Evolutionary conservation across 1,140 invertebrate genomes (phyloP), one percentile per base, ranked within the genome.

Genomic region (Heliconius hewitsoni): DNA sequence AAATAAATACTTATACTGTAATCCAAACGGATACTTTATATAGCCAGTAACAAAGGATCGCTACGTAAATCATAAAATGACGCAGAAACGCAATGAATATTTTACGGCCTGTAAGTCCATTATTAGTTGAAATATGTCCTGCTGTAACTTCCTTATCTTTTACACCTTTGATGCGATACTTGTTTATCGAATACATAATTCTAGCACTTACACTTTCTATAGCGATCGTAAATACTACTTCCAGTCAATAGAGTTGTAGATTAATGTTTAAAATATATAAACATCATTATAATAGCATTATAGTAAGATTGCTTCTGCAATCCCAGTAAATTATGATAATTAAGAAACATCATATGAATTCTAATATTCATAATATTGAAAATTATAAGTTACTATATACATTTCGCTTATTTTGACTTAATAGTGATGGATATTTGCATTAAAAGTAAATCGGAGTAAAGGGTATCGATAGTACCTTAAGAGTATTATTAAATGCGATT

Each of bases 191-290:
- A 74, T 74, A 66, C 34, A 75, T 66, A 66, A 75, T 75, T 42
- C 37, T 75, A 66, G 27, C 77, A 82, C 81, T 82, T 82, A 46
- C 81, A 76, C 81, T 82, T 82, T 82, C 81, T 82, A 78, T 77
- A 42, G 55, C 74, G 74, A 23, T 77, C 74, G 71, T 80, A 76
- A 77, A 80, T 73, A 70, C 74, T 55, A 46, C 42, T 42, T 73
- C 72, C 46, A 73, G 71, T 80, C 60, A 30, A 66, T 66, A 16
- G 27, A 66, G 23, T 30, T 66, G 60, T 16, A 66, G 60, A 66
- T 66, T 66, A 66, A 66, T 66, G 60, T 30, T 11, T 23, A 66
- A 66, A 66, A 66, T 30, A 66, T 66, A 66, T 13, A 66, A 66
- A 66, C 60, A 66, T 66, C 60, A 66, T 66, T 23, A 30, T 66